A percentile compares a stretch with the other conserved stretches of the same genome.
These are phyloP conservation scores for Pecten maximus DNA, from an alignment of 2,888 invertebrate species.

Conservation along the genomic window DNA sequence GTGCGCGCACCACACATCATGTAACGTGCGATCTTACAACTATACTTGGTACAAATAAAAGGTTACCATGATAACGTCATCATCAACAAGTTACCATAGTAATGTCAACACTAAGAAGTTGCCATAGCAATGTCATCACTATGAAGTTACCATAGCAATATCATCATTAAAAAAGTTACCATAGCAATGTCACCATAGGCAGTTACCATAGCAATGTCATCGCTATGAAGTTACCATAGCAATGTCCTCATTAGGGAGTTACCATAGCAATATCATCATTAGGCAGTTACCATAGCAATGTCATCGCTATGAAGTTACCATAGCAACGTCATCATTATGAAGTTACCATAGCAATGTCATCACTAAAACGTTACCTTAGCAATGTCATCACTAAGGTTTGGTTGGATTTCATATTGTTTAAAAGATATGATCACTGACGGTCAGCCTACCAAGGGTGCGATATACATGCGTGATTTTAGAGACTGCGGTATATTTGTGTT, in stretches of 20 bases:
- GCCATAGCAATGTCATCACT: background rate
- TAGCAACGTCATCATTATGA: background rate
- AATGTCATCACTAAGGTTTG: background rate
- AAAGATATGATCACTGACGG: background rate
- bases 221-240: too few relatives aligned
- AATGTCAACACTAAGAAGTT: background rate
- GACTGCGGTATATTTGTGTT: too few relatives aligned
- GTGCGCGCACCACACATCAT: too few relatives aligned
- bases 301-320: too few relatives aligned
- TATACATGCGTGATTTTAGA: too few relatives aligned
- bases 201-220: background rate
- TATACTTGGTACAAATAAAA: too few relatives aligned
- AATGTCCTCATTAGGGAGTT: background rate
- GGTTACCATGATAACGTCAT: background rate
- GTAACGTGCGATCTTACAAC: too few relatives aligned
- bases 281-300: background rate
- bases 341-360: background rate
- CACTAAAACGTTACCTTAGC: background rate
- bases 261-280: background rate
- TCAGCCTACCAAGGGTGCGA: too few relatives aligned
- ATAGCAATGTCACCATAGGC: background rate
- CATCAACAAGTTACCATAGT: background rate
- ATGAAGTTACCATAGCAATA: background rate
- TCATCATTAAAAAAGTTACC: background rate
- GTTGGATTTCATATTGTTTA: background rate